These are phyloP conservation scores for Arbacia lixula DNA, from an alignment of 53 echinoderm and acorn worm genomes.

Conservation along the genomic window DNA sequence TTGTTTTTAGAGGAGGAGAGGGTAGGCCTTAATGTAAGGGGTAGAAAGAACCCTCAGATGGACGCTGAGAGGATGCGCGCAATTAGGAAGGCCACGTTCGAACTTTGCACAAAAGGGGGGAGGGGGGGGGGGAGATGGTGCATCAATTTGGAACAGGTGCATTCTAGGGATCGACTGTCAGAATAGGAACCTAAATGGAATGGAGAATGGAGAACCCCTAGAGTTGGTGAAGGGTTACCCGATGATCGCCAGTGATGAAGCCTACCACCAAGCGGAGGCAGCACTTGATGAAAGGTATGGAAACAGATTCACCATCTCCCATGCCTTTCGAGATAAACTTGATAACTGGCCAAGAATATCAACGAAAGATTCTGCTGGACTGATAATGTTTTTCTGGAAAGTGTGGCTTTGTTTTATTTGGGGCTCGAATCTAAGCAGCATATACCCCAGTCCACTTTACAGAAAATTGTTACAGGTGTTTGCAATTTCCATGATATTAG, in stretches of 20 bases:
- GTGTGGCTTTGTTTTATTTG: conserved; percentile 20
- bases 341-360: conserved; percentile 6
- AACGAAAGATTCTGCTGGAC: conserved; percentile 29
- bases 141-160: no score
- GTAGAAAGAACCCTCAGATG: no score
- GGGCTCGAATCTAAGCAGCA: neutral
- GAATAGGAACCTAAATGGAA: no score
- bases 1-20: no score
- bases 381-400: neutral
- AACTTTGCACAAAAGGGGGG: no score
- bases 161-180: no score
- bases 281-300: conserved; percentile 49
- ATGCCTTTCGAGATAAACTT: neutral
- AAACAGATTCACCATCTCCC: neutral
- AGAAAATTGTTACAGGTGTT: conserved; percentile 23
- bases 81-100: no score
- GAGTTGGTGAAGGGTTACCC: conserved; percentile 60
- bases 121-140: no score
- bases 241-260: conserved; percentile 19
- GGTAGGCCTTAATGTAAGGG: no score
- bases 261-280: conserved; percentile 37
- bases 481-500: conserved; percentile 17
- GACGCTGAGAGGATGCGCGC: no score
- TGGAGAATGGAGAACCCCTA: conserved; percentile 41
- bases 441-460: conserved; percentile 10